Evolutionary conservation across 2,113 vertebrate species (phyloP).

Genomic region (Saccopteryx leptura): DNA sequence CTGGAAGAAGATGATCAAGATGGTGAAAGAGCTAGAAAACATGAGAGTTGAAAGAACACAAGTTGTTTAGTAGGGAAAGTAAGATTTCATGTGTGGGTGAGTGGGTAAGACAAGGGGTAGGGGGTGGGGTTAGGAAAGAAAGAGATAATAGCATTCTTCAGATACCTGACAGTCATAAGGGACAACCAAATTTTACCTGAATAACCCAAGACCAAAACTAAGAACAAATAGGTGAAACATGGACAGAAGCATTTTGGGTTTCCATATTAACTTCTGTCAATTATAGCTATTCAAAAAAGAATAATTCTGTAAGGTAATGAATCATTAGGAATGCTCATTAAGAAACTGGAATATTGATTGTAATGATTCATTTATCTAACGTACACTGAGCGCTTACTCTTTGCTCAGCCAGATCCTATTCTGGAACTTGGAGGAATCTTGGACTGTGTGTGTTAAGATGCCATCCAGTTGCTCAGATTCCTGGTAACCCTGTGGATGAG

Average conservation of each 20-base stretch:
- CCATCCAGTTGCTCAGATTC: neutral
- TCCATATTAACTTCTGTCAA: conserved; percentile 19
- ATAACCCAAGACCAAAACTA: conserved; percentile 34
- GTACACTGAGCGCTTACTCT: neutral
- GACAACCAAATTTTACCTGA: neutral
- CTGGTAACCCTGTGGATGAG: neutral
- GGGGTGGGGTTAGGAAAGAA: neutral
- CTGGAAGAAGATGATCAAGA: conserved; percentile 1
- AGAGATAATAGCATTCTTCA: neutral
- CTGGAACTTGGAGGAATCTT: neutral
- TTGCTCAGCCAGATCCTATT: neutral
- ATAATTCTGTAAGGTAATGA: conserved; percentile 4
- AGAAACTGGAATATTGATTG: conserved; percentile 8
- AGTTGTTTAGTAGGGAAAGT: neutral
- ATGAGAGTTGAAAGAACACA: neutral
- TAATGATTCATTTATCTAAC: neutral
- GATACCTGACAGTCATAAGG: conserved; percentile 5
- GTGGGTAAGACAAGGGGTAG: neutral
- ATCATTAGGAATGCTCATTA: conserved; percentile 8
- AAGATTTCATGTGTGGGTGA: neutral
- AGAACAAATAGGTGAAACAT: neutral
- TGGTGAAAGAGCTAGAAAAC: neutral
- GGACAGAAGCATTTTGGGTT: conserved; percentile 41
- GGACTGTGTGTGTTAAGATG: neutral
- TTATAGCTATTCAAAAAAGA: conserved; percentile 40